Percentiles rank a stretch among this genome's conserved stretches.
Evolutionary conservation across 2,888 invertebrate genomes (phyloP).

Genomic region (Caenorhabditis angaria): DNA sequence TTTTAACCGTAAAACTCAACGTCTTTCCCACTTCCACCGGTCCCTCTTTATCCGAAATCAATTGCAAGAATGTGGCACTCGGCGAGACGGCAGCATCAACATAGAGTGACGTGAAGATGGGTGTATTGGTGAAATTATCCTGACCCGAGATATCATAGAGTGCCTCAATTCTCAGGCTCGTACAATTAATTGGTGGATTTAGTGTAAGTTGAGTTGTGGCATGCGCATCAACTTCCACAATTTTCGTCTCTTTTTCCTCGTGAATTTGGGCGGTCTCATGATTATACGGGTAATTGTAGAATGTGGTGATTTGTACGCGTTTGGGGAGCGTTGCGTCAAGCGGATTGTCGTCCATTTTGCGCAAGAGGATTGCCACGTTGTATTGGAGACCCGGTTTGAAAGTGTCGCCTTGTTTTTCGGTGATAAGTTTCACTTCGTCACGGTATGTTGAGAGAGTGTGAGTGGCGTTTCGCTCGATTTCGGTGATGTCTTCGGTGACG

Average conservation of each 20-base stretch:
- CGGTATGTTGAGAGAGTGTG: constrained; percentile 80
- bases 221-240: constrained; percentile 70
- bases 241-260: constrained; percentile 67
- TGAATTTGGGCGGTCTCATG: constrained; percentile 55
- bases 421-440: constrained; percentile 81
- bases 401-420: constrained; percentile 84
- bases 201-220: constrained; percentile 67
- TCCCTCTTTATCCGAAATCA: constrained; percentile 68
- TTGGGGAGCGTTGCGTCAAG: constrained; percentile 67
- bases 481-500: constrained; percentile 87
- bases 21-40: constrained; percentile 65
- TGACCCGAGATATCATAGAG: constrained; percentile 65
- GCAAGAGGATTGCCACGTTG: constrained; percentile 78
- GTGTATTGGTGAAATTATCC: constrained; percentile 68
- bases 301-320: constrained; percentile 68
- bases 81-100: constrained; percentile 69
- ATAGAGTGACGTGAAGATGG: constrained; percentile 62
- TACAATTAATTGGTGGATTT: constrained; percentile 68
- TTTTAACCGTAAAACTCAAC: constrained; percentile 62
- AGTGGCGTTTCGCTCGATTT: constrained; percentile 69
- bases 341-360: constrained; percentile 69
- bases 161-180: constrained; percentile 64
- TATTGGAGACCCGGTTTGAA: constrained; percentile 89
- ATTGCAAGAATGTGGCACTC: constrained; percentile 67
- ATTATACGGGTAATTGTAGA: constrained; percentile 69